Base-by-base conservation (phyloP, 2,888 invertebrate species). In the Philhelius pedissequus region DNA sequence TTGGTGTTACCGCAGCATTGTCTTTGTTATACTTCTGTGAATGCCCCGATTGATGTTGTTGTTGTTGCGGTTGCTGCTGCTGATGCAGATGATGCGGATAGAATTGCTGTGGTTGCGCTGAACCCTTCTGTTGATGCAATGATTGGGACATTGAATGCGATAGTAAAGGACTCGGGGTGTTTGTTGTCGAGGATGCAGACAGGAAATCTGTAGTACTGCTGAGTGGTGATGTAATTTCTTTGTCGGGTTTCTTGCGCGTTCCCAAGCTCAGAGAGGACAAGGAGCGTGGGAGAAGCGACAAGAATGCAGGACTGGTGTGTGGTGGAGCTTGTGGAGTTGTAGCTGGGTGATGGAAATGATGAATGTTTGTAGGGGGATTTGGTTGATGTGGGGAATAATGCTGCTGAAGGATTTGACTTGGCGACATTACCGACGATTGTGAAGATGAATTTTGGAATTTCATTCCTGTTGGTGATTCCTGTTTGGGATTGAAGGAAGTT, bases 181-280 rank as follows among this genome's bases (percentile, higher is more conserved):
- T 81, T 43, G 77, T 18, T 7, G 68, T 38, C 8, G 86, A 25
- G 58, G 86, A 70, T 79, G 83, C 50, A 60, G 86, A 74, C 90
- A 86, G 6, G 50, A 90, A 88, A 81, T 91, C 91, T 86, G 90
- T 89, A 38, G 88, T 88, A 82, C 89, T 89, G 86, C 89, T 90
- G 32, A 90, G 83, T 35, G 91, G 90, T 73, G 91, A 89, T 50
- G 89, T 88, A 71, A 89, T 88, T 78, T 92, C 92, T 88, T 92
- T 92, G 22, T 92, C 92, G 62, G 89, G 89, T 87, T 92, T 91
- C 86, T 90, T 91, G 86, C 91, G 90, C 70, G 90, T 90, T 71
- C 92, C 92, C 88, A 92, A 87, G 88, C 91, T 92, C 48, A 92
- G 86, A 48, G 92, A 91, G 78, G 92, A 92, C 75, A 92, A 89